Evolutionary conservation across 2,888 invertebrate species (phyloP).

Genomic region (Drosophila lacicola): DNA sequence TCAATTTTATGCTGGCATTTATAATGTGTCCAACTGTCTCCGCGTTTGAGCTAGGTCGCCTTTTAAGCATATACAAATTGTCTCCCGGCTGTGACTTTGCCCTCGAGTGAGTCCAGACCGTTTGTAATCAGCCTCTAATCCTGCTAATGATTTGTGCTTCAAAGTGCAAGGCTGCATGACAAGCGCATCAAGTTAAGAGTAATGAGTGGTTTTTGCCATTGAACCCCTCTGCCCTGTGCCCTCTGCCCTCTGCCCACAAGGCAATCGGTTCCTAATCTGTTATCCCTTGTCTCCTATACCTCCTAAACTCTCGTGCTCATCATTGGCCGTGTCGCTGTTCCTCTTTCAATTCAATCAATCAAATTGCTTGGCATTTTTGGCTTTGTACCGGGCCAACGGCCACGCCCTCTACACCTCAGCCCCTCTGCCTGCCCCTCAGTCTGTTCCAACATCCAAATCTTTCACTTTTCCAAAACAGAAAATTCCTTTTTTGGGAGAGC

Average conservation of each 20-base stretch:
- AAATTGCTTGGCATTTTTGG: slow-evolving; percentile 62
- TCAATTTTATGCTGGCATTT: slow-evolving; percentile 29
- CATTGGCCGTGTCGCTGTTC: slow-evolving; percentile 43
- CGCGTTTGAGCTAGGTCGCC: slow-evolving; percentile 36
- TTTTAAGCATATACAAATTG: slow-evolving; percentile 18
- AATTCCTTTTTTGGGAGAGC: not conserved
- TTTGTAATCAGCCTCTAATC: slow-evolving; percentile 46
- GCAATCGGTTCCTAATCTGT: not conserved
- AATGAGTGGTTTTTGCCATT: slow-evolving; percentile 36
- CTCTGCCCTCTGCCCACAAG: too few relatives aligned
- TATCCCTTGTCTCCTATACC: slow-evolving; percentile 5
- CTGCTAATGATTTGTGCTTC: slow-evolving; percentile 59
- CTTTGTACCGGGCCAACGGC: slow-evolving; percentile 16
- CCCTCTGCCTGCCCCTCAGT: slow-evolving; percentile 3
- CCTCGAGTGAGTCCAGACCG: slow-evolving; percentile 7
- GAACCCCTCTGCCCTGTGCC: too few relatives aligned
- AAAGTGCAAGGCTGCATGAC: slow-evolving; percentile 68
- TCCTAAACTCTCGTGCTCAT: slow-evolving; percentile 16
- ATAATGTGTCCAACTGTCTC: slow-evolving; percentile 35
- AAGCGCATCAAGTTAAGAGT: slow-evolving; percentile 44
- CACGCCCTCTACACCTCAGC: slow-evolving; percentile 1
- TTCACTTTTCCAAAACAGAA: not conserved
- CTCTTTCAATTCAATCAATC: slow-evolving; percentile 73
- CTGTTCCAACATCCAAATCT: slow-evolving; percentile 9
- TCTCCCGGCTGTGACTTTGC: slow-evolving; percentile 7